These are phyloP conservation scores for Alectura lathami DNA, from an alignment of 2,113 vertebrate species.

Conservation along the genomic window DNA sequence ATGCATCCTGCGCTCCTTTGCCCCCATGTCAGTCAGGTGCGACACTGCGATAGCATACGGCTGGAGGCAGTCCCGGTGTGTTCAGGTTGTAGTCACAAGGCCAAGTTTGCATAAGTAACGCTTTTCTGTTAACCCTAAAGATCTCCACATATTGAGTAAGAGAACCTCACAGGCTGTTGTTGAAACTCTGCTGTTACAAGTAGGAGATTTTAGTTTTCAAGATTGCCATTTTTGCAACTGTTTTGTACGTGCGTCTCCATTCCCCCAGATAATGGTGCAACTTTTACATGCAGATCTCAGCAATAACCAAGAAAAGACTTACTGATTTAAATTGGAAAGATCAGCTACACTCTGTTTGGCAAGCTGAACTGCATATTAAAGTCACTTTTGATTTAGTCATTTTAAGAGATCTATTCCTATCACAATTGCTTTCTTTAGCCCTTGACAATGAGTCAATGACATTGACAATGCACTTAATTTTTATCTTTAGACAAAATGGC, in stretches of 20 bases:
- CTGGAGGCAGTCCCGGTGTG: not conserved
- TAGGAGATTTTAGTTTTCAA: constrained; percentile 21
- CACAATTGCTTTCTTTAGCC: not conserved
- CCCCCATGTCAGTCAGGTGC: not conserved
- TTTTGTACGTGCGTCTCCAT: not conserved
- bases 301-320: constrained; percentile 27
- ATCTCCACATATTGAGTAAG: not conserved
- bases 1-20: not conserved
- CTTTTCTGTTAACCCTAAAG: not conserved
- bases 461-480: not conserved
- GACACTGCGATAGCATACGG: not conserved
- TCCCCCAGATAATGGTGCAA: not conserved
- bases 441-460: not conserved
- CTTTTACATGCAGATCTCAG: constrained; percentile 56
- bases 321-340: constrained; percentile 51
- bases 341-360: constrained; percentile 24
- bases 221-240: constrained; percentile 7
- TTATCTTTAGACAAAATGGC: not conserved
- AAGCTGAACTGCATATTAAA: constrained; percentile 21
- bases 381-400: constrained; percentile 52
- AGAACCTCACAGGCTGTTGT: not conserved
- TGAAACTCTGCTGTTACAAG: not conserved
- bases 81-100: not conserved
- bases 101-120: not conserved
- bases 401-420: constrained; percentile 21